Evolutionary conservation across 1,140 invertebrate species (phyloP), one percentile per base, ranked within the genome.

Genomic region (Lasioglossum baleicum): DNA sequence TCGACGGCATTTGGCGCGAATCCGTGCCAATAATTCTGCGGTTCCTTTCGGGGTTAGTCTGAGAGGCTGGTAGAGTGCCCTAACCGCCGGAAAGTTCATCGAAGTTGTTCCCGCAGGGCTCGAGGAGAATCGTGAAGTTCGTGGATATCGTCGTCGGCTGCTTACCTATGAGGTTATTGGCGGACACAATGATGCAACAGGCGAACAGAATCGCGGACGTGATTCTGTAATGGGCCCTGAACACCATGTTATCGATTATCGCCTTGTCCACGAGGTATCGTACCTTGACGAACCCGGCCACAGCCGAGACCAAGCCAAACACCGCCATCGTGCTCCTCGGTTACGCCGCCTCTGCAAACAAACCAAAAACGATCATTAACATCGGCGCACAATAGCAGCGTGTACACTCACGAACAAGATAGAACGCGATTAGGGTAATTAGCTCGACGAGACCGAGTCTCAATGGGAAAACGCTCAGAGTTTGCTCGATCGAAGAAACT

Each of bases 221-320:
- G 88, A 98, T 95, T 91, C 97, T 95, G 90, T 98, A 98, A 90
- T 98, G 97, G 82, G 97, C 96, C 77, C 97, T 94, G 94, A 98
- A 98, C 10, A 97, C 95, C 94, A 97, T 96, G 90, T 98, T 98
- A 93, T 98, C 97, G 87, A 98, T 98, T 79, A 96, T 94, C 74
- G 97, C 97, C 90, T 96, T 97, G 94, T 97, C 97, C 88, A 96
- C 94, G 70, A 97, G 94, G 94, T 96, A 97, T 89, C 97, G 96
- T 85, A 97, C 96, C 94, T 97, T 97, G 86, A 97, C 94, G 91
- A 97, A 97, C 92, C 96, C 96, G 92, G 96, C 96, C 75, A 97
- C 96, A 78, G 96, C 95, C 86, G 96, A 97, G 64, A 96, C 95
- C 94, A 97, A 94, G 63, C 96, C 96, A 86, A 97, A 96, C 72